A percentile compares a stretch with the other conserved stretches of the same genome.
phyloP scores from a whole-genome alignment of 2,888 invertebrate species.

The Drosophila acutilabella region DNA sequence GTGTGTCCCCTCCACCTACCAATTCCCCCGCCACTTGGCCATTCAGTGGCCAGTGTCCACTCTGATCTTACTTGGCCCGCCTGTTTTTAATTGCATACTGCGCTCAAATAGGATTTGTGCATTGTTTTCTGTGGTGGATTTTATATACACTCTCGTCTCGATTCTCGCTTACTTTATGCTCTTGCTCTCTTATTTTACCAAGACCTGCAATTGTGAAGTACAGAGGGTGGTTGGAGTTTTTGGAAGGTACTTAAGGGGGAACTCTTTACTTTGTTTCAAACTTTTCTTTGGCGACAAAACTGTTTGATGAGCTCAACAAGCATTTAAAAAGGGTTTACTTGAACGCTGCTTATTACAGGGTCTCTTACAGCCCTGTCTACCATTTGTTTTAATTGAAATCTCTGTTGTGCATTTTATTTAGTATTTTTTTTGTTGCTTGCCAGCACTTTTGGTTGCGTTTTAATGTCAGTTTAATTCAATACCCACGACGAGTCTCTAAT shows the following conservation, averaged over 20 bases:
- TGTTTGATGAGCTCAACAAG: too few species aligned
- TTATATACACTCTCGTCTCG: constrained; percentile 44
- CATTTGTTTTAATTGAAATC: constrained; percentile 45
- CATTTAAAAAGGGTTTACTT: too few species aligned
- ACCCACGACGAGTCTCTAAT: constrained; percentile 66
- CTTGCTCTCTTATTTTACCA: neutral
- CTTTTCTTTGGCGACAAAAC: too few species aligned
- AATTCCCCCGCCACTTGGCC: neutral
- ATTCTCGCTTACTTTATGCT: constrained; percentile 2
- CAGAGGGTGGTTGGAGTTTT: neutral
- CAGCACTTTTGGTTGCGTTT: constrained; percentile 55
- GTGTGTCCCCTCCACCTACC: constrained; percentile 32
- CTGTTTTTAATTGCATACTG: constrained; percentile 75
- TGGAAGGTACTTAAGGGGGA: too few species aligned
- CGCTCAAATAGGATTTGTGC: constrained; percentile 79
- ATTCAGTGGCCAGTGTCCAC: constrained; percentile 39
- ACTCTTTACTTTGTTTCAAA: too few species aligned
- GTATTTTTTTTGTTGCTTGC: constrained; percentile 10
- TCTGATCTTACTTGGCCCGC: constrained; percentile 35
- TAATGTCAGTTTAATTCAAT: constrained; percentile 79
- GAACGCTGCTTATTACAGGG: neutral
- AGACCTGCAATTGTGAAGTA: neutral
- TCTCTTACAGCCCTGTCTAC: neutral
- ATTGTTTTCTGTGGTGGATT: constrained; percentile 78
- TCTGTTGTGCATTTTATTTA: constrained; percentile 28